A percentile compares a stretch with the other conserved stretches of the same genome.
Conservation (phyloP, 2,888 invertebrate genomes). For the Ypsolopha scabrella region DNA sequence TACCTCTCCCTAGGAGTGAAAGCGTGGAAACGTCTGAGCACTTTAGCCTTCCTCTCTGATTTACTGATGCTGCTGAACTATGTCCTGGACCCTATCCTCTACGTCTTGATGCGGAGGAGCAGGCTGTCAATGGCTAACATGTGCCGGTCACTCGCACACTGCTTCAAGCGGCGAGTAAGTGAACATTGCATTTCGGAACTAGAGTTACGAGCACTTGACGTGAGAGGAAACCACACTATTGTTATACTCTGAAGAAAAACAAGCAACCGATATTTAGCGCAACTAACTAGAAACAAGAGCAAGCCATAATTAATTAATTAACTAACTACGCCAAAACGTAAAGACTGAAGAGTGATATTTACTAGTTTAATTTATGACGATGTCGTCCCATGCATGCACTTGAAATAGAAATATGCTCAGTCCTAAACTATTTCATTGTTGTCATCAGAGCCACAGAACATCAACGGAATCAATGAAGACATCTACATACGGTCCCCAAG, state of each 20-base stretch:
- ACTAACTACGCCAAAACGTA: too few relatives aligned
- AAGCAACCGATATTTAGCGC: too few relatives aligned
- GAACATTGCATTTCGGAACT: background rate
- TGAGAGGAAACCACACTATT: too few relatives aligned
- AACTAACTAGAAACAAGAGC: too few relatives aligned
- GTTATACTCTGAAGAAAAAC: too few relatives aligned
- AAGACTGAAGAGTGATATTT: too few relatives aligned
- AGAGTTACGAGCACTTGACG: too few relatives aligned
- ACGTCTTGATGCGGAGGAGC: conserved; percentile 76
- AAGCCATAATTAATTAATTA: too few relatives aligned
- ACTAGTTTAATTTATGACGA: too few relatives aligned
- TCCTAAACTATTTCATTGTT: background rate
- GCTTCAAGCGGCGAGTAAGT: conserved; percentile 45
- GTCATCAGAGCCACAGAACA: conserved; percentile 45
- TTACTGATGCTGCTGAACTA: conserved; percentile 84
- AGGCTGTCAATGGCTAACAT: conserved; percentile 26
- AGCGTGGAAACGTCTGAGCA: conserved; percentile 32
- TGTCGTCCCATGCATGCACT: too few relatives aligned
- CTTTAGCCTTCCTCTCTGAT: conserved; percentile 73
- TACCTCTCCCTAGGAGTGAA: conserved; percentile 51
- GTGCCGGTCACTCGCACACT: conserved; percentile 39
- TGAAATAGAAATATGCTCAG: too few relatives aligned
- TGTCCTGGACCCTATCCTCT: conserved; percentile 85
- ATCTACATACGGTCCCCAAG: conserved; percentile 48
- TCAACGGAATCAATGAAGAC: conserved; percentile 58